phyloP scores from a whole-genome alignment of 2,113 vertebrate genomes.

The Pristiophorus japonicus region DNA sequence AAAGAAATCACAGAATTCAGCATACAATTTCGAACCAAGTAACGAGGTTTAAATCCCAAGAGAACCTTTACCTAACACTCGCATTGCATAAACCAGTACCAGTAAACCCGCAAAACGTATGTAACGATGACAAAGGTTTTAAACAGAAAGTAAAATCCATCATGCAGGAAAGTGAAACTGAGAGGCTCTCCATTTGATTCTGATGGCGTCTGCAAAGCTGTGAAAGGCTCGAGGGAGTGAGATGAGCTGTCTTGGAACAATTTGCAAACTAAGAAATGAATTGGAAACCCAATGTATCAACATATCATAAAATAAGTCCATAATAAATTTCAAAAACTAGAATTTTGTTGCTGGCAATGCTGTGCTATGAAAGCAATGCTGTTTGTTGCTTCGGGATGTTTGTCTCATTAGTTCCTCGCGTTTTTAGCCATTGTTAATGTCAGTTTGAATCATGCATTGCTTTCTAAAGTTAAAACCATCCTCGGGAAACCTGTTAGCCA shows the following conservation, averaged over 20 bases:
- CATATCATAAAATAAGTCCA: not conserved
- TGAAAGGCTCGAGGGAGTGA: not conserved
- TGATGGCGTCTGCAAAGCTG: not conserved
- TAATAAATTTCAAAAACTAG: not conserved
- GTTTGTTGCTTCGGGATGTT: not conserved
- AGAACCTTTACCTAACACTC: not conserved
- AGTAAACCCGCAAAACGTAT: not conserved
- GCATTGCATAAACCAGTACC: not conserved
- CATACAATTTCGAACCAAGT: not conserved
- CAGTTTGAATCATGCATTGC: not conserved
- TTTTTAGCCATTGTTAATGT: not conserved
- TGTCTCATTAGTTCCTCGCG: not conserved
- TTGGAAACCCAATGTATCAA: not conserved
- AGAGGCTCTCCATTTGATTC: not conserved
- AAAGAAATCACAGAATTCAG: not conserved
- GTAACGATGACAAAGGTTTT: not conserved
- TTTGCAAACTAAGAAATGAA: not conserved
- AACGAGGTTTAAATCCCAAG: not conserved
- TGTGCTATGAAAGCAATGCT: not conserved
- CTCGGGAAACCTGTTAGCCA: not conserved
- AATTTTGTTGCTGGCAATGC: not conserved
- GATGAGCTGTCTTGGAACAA: not conserved
- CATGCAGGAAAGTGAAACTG: not conserved
- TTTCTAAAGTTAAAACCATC: conserved; percentile 18
- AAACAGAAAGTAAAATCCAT: not conserved